A percentile compares a stretch with the other conserved stretches of the same genome.
Conservation (phyloP, 1,140 invertebrate species). For the Drosophila bocki region DNA sequence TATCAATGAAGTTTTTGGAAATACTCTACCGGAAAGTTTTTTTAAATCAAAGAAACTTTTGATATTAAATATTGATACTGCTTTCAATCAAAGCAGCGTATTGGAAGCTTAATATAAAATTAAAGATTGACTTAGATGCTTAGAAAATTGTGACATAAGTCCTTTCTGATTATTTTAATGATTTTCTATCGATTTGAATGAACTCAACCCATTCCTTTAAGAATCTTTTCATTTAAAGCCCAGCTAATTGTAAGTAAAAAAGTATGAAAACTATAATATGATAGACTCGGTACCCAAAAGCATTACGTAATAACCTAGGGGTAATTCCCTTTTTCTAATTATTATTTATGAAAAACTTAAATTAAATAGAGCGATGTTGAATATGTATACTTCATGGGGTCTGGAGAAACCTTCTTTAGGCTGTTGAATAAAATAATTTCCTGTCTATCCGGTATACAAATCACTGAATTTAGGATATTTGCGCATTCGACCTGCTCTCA, state of each 20-base stretch:
- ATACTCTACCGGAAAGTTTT: slow-evolving; percentile 6
- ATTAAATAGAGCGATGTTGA: not conserved
- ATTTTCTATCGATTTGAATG: too few species aligned
- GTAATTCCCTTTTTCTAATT: not conserved
- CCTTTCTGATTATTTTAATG: too few species aligned
- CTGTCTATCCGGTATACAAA: not conserved
- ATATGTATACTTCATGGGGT: not conserved
- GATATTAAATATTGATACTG: not conserved
- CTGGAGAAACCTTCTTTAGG: not conserved
- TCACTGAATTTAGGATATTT: slow-evolving; percentile 15
- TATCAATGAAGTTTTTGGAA: slow-evolving; percentile 38
- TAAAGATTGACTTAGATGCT: too few species aligned
- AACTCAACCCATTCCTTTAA: too few species aligned
- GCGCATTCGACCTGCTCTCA: slow-evolving; percentile 1
- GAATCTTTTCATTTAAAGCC: too few species aligned
- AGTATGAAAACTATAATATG: not conserved
- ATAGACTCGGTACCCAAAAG: not conserved
- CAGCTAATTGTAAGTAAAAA: not conserved
- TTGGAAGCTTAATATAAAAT: too few species aligned
- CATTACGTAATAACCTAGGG: not conserved
- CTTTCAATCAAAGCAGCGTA: not conserved
- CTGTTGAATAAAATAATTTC: not conserved
- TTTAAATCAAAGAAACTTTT: not conserved
- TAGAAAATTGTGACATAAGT: not conserved
- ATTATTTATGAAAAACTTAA: not conserved